Evolutionary conservation across 2,797 vertebrate genomes (phyloP), one percentile per base, ranked within the genome.

Genomic region (Gallirallus australis): DNA sequence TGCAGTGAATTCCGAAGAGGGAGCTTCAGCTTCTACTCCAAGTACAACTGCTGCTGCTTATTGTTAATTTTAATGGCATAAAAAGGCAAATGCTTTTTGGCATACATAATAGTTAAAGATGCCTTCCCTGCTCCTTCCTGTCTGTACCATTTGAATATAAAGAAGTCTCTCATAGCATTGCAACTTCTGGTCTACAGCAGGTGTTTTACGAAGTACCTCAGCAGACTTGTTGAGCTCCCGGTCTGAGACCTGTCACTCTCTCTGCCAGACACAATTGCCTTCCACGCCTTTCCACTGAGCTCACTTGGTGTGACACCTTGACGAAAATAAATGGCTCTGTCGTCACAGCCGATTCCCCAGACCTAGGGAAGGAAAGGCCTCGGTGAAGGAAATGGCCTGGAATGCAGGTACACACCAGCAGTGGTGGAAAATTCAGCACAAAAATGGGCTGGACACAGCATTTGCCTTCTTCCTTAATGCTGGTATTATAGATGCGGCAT

Each of bases 211-310:
- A 11, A 17, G 69, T 97, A 99, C 99, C 99, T 99, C 93, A 99
- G 98, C 78, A 99, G 97, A 94, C 98, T 98, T 1, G 97, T 97
- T 4, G 98, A 99, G 96, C 99, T 98, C 54, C 99, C 99, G 1
- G 98, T 99, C 87, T 99, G 98, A 6, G 99, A 99, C 59, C 98
- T 98, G 89, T 99, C 99, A n/a, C 97, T 96, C 33, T 99, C 99
- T 92, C 98, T 94, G 70, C 98, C 96, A 56, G 98, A 98, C 1
- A 96, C 94, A 33, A 99, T 98, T n/a, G 97, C 97, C 94, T 98
- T 99, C 99, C 99, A 99, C 0, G 98, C 98, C 97, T 99, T 99
- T 42, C 99, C 99, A 7, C 99, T 99, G 73, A 99, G 98, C 93
- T 99, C 99, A 23, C 98, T 99, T 39, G 98, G 98, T 14, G 99